Percentiles rank a stretch among this genome's conserved stretches.
phyloP scores from a whole-genome alignment of 2,797 vertebrate genomes.

The Basileuterus tristriatus region DNA sequence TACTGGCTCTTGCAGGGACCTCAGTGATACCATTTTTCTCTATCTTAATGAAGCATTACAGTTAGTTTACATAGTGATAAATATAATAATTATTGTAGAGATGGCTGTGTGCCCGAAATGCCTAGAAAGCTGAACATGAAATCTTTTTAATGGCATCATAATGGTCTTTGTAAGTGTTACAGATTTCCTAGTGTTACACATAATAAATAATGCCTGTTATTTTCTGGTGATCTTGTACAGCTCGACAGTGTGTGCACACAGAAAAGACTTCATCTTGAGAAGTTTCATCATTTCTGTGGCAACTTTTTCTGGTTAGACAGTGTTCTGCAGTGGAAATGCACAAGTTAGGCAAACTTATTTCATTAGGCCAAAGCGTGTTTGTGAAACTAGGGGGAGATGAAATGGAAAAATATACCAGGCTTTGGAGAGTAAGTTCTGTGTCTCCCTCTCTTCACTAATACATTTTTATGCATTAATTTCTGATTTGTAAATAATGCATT shows the following conservation, averaged over 20 bases:
- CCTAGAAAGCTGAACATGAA: slow-evolving; percentile 63
- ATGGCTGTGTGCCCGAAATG: slow-evolving; percentile 72
- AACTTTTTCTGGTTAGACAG: not conserved
- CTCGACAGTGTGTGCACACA: not conserved
- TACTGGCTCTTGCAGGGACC: slow-evolving; percentile 11
- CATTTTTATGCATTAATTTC: not conserved
- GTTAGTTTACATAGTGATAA: slow-evolving; percentile 75
- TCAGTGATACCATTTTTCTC: slow-evolving; percentile 48
- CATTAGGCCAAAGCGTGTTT: accelerated
- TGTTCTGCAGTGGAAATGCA: not conserved
- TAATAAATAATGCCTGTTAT: slow-evolving; percentile 67
- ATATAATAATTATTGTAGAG: slow-evolving; percentile 69
- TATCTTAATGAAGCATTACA: slow-evolving; percentile 75
- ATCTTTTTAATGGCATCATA: slow-evolving; percentile 71
- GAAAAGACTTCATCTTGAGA: not conserved
- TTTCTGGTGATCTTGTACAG: slow-evolving; percentile 42
- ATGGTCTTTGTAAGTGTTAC: slow-evolving; percentile 69
- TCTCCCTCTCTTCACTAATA: not conserved
- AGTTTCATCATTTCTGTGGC: not conserved
- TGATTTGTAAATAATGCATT: not conserved
- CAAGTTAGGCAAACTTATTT: not conserved
- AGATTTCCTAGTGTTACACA: slow-evolving; percentile 53
- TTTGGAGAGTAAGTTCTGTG: not conserved
- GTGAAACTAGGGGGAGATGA: not conserved
- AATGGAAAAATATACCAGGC: not conserved